Base-by-base conservation (phyloP, 2,888 invertebrate species). In the Reticulitermes lucifugus region DNA sequence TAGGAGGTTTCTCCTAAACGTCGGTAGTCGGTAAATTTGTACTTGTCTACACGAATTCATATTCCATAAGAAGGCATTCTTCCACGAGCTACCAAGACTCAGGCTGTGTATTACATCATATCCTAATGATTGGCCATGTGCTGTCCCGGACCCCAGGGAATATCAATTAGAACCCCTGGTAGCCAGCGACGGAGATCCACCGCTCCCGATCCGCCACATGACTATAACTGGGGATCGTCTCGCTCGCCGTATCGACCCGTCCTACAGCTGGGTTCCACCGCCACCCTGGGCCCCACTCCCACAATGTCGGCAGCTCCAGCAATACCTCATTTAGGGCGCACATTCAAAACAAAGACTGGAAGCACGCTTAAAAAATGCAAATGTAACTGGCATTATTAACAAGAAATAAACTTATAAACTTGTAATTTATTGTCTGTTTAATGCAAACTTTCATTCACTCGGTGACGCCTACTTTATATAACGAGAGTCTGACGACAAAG, bases 221-320 rank as follows among this genome's bases (percentile, higher is more conserved):
- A 43, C 43, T 77, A 77, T 7, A 46, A n/a, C 77, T 77, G 46
- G 77, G 77, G 46, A 77, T 46, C 25, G 73, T 77, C 77, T 77
- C 77, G 77, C 77, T 43, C 51, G 77, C 77, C 65, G 65, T 77
- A 77, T 77, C 77, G 77, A 77, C 77, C 77, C 46, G 77, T 43
- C 35, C 73, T 22, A 77, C 51, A 77, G 77, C 77, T 77, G 77
- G 77, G 77, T 46, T 77, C 73, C 73, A 35, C 14, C 41, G 77
- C 46, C 77, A 22, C 77, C 77, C 77, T 46, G 77, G 77, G 77
- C n/a, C 73, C 77, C 77, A n/a, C 77, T 77, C 35, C 77, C 51
- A 46, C 21, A 10, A 1, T 51, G 29, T 75, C 43, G 35, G 6
- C 73, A 73, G 77, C 51, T 46, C n/a, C 77, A 73, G 41, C 51